Conservation (phyloP, 1,140 invertebrate genomes). For the Oedothorax gibbosus region DNA sequence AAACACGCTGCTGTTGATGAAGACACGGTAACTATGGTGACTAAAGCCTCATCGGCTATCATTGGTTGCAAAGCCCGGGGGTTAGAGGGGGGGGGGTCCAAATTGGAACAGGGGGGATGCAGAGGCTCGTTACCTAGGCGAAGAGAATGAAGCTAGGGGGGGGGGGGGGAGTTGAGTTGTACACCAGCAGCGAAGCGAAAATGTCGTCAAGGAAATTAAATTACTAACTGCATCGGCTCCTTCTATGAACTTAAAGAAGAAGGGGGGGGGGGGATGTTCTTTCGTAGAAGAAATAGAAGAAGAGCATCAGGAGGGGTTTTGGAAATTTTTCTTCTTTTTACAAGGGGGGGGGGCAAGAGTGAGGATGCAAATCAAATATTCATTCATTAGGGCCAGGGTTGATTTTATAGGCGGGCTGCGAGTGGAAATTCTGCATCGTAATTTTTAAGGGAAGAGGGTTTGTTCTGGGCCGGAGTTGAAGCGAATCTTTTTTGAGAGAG, state of each 20-base stretch:
- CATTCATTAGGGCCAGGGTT: too few species aligned
- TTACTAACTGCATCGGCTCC: conserved; percentile 58
- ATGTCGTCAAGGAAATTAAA: conserved; percentile 62
- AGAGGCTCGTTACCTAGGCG: conserved; percentile 56
- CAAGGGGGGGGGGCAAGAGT: too few species aligned
- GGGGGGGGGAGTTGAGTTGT: conserved; percentile 15
- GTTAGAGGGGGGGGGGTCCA: conserved; percentile 32
- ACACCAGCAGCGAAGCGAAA: conserved; percentile 48
- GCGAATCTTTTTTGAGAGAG: too few species aligned
- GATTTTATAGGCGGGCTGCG: too few species aligned
- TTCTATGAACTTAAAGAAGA: conserved; percentile 49
- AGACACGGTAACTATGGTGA: conserved; percentile 40
- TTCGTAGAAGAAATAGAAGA: background rate
- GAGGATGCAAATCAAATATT: too few species aligned
- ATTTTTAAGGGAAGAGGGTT: too few species aligned
- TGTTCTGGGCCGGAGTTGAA: too few species aligned
- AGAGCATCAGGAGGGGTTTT: too few species aligned
- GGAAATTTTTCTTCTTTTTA: too few species aligned
- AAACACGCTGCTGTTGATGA: conserved; percentile 46
- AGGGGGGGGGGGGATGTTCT: conserved; percentile 5
- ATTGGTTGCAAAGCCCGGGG: conserved; percentile 58
- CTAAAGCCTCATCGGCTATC: conserved; percentile 53
- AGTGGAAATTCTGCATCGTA: too few species aligned
- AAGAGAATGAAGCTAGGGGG: conserved; percentile 45
- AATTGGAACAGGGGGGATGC: conserved; percentile 17